Conservation (phyloP, 1,140 invertebrate genomes). For the Scaptodrosophila lebanonensis region DNA sequence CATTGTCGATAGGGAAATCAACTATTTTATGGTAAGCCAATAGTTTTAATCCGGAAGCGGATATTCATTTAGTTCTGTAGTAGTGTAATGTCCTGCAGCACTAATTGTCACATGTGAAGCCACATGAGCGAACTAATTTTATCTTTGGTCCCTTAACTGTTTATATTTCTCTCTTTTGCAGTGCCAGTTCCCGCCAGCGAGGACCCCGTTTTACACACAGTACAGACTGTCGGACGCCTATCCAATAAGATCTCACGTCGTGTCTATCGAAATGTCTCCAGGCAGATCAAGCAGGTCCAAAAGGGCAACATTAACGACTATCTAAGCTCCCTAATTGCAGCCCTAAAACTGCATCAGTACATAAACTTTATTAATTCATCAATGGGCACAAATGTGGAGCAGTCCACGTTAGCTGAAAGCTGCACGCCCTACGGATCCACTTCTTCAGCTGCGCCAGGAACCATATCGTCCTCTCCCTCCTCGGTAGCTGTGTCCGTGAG, state of each 20-base stretch:
- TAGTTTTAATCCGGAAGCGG: too few relatives aligned
- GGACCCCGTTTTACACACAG: constrained; percentile 83
- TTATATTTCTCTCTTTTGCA: constrained; percentile 49
- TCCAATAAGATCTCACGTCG: constrained; percentile 84
- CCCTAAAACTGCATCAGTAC: constrained; percentile 81
- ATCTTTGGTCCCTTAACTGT: not conserved
- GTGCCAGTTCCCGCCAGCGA: constrained; percentile 80
- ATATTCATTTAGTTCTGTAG: too few relatives aligned
- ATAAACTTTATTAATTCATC: constrained; percentile 78
- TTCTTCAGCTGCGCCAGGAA: not conserved
- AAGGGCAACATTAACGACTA: constrained; percentile 81
- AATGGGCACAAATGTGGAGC: constrained; percentile 75
- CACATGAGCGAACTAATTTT: too few relatives aligned
- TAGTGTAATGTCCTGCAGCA: too few relatives aligned
- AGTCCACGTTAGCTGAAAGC: constrained; percentile 52
- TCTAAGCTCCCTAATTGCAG: constrained; percentile 80
- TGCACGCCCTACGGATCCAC: constrained; percentile 44
- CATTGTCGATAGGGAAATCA: constrained; percentile 76
- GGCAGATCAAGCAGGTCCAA: constrained; percentile 80
- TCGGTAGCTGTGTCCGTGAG: constrained; percentile 2
- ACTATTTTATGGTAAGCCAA: constrained; percentile 72
- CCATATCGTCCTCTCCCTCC: constrained; percentile 1
- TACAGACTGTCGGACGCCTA: constrained; percentile 84
- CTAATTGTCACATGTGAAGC: too few relatives aligned
- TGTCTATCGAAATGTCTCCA: constrained; percentile 81